Conservation (phyloP, 2,113 vertebrate species). For the Oxygymnocypris stewartii region DNA sequence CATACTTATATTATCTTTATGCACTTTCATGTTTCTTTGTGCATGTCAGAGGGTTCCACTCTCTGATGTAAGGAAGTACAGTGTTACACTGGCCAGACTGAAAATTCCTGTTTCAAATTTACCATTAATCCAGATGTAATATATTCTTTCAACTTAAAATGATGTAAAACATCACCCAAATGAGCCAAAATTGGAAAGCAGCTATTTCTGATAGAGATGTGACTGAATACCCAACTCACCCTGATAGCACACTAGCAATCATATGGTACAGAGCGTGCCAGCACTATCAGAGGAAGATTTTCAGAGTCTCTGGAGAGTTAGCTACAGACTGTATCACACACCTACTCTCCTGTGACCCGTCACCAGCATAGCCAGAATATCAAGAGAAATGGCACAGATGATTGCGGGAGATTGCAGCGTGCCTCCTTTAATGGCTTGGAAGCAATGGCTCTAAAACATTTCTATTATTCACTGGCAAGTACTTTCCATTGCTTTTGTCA, state of each 20-base stretch:
- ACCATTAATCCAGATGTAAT: neutral
- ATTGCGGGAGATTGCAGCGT: slow-evolving; percentile 67
- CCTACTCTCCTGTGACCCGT: slow-evolving; percentile 59
- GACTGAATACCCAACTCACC: neutral
- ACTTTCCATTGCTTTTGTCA: slow-evolving; percentile 17
- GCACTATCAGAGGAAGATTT: slow-evolving; percentile 18
- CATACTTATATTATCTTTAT: slow-evolving; percentile 37
- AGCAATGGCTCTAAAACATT: slow-evolving; percentile 68
- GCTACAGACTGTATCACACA: slow-evolving; percentile 45
- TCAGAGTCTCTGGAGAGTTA: slow-evolving; percentile 19
- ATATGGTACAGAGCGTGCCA: slow-evolving; percentile 21
- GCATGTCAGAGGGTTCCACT: slow-evolving; percentile 11
- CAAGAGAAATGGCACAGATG: slow-evolving; percentile 62
- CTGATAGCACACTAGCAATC: slow-evolving; percentile 21
- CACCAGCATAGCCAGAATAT: slow-evolving; percentile 57
- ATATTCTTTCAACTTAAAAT: neutral
- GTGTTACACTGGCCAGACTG: neutral
- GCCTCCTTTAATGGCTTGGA: slow-evolving; percentile 68
- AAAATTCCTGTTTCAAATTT: slow-evolving; percentile 5
- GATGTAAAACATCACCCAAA: neutral
- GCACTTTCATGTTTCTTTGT: slow-evolving; percentile 51
- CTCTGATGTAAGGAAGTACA: slow-evolving; percentile 23
- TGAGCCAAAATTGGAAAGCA: neutral
- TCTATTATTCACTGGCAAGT: slow-evolving; percentile 65
- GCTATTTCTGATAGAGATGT: slow-evolving; percentile 11